Base-by-base conservation (phyloP, 2,888 invertebrate genomes). In the Gymnocheta viridis region DNA sequence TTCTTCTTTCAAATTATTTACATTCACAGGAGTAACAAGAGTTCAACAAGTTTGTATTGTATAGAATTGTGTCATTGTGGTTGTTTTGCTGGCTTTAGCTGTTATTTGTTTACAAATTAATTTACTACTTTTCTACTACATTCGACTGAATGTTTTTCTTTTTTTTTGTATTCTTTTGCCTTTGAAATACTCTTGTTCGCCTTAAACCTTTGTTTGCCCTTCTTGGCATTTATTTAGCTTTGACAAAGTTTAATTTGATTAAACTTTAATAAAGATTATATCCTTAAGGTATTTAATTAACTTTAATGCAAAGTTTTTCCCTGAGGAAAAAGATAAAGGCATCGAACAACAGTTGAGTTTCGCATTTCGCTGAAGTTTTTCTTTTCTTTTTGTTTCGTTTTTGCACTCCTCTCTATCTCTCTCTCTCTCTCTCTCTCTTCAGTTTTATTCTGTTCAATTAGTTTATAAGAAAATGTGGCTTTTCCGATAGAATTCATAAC, bases 241-340 rank as follows among this genome's bases (percentile, higher is more conserved):
- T 73, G 67, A 77, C 72, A 81, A 80, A 77, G 44, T 84, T 84
- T 77, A 81, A 81, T 81, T 77, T 38, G 47, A 47, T 77, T 67
- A 72, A 81, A 81, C 77, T 81, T 77, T n/a, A 67, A 77, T 60
- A 22, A 44, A 60, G 51, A 77, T 67, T 67, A 70, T 32, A 49
- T 51, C 51, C 60, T 80, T 54, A 60, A 77, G 76, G 64, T 77
- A 73, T 84, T 84, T 77, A 84, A 81, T 77, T 77, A 77, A 77
- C 44, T 81, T 29, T 32, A 67, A 73, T 58, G 19, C 29, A 54
- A 49, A 84, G 51, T 70, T 69, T 69, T 44, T 29, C 6, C n/a
- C 1, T 44, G 17, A 35, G 32, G 27, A 32, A 41, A 32, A 7
- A 62, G 12, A 49, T 44, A 72, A 38, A n/a, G n/a, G 22, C 35